Evolutionary conservation across 37 sponge, comb jelly and placozoan species (phyloP), one percentile per base, ranked within the genome.

Genomic region (Eunapius fragilis): DNA sequence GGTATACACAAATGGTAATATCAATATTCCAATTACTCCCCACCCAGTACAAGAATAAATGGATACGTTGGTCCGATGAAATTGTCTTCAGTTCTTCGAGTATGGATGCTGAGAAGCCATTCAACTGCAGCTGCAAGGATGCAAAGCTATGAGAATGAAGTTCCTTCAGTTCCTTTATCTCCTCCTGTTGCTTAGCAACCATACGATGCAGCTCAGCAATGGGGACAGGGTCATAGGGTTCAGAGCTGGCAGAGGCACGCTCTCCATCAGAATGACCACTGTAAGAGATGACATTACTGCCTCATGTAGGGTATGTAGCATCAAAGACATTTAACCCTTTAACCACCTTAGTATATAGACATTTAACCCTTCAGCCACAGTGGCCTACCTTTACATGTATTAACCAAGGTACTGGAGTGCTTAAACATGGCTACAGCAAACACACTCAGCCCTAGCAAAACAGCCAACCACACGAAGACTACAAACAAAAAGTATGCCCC

Each of bases 31-130:
- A 70, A 31, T 19, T 75, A 6, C 41, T 58, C 58, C 58, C 58
- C 58, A 58, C 58, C 58, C 4, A 9, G 47, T 4, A 45, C 9
- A 9, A 17, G 31, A 19, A 30, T 33, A 25, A 33, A 6, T 31
- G 89, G 89, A 91, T 87, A 87, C 89, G 85, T 41, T 87, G 88
- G 23, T 87, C 84, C 38, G 14, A 58, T 58, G 58, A 4, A 12
- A 58, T 58, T 2, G 72, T 23, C n/a, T 36, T 80, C 33, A 84
- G 88, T 25, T 84, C 67, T 28, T 84, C 75, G 6, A 69, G 32
- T 3, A 69, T 23, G 7, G 71, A 25, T 50, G 19, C 1, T 25
- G 58, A 71, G 68, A 92, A 2, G 10, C 7, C 68, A 37, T 71
- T 30, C 31, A 85, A 27, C 68, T 84, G 48, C 67, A 37, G 45